A percentile compares a stretch with the other conserved stretches of the same genome.
phyloP scores from a whole-genome alignment of 2,797 vertebrate species.

The Arremon brunneinucha region DNA sequence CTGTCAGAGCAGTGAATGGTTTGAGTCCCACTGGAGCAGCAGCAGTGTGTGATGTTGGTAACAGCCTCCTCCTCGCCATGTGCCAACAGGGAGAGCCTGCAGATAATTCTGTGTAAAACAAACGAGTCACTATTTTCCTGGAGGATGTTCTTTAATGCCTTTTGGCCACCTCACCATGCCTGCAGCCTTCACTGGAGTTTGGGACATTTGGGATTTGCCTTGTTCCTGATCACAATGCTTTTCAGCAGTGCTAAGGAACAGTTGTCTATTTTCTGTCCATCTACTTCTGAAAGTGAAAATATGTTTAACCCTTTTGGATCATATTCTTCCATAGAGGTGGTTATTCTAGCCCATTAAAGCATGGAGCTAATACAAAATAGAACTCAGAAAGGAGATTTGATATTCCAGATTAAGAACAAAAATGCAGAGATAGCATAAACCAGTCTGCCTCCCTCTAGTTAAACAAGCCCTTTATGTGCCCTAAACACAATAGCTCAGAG shows the following conservation, averaged over 20 bases:
- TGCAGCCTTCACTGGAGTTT: not conserved
- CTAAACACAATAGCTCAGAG: not conserved
- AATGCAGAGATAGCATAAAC: not conserved
- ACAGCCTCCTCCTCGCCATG: not conserved
- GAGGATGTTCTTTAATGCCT: not conserved
- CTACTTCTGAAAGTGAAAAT: not conserved
- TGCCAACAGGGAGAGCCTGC: not conserved
- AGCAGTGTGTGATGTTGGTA: not conserved
- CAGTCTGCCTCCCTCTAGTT: not conserved
- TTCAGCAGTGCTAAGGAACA: not conserved
- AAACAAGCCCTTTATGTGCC: not conserved
- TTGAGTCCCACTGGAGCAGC: not conserved
- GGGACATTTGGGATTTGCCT: not conserved
- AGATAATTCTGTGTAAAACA: not conserved
- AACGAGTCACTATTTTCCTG: not conserved
- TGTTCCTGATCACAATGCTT: not conserved
- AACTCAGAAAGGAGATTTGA: not conserved
- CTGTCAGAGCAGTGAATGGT: not conserved
- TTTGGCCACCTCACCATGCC: not conserved
- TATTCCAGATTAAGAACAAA: not conserved
- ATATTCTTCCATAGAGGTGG: not conserved
- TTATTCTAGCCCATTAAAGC: not conserved
- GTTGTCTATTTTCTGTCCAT: not conserved
- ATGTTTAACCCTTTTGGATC: not conserved
- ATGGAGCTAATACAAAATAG: not conserved